A percentile compares a stretch with the other conserved stretches of the same genome.
Conservation (phyloP, 2,797 vertebrate species). For the Myotis pilosus region DNA sequence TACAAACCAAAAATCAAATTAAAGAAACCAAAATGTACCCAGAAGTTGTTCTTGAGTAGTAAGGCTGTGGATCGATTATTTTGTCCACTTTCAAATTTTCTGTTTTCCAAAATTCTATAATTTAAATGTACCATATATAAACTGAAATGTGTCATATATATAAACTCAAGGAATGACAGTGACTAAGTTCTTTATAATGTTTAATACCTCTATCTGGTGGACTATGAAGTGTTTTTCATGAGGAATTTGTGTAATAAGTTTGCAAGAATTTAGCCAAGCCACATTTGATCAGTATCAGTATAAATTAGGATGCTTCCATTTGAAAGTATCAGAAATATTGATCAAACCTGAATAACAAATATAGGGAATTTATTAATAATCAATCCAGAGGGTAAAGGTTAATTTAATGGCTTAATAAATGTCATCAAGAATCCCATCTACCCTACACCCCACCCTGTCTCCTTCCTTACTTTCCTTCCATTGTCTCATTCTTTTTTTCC, state of each 20-base stretch:
- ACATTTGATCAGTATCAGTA: not conserved
- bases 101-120: not conserved
- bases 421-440: not conserved
- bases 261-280: not conserved
- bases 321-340: not conserved
- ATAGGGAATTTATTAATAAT: not conserved
- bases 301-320: not conserved
- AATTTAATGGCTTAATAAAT: not conserved
- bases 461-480: not conserved
- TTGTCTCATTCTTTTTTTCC: not conserved
- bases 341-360: not conserved
- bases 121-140: not conserved
- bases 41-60: not conserved
- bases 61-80: not conserved
- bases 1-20: constrained; percentile 11
- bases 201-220: not conserved
- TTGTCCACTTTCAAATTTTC: constrained; percentile 20
- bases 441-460: not conserved
- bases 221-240: not conserved
- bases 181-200: not conserved
- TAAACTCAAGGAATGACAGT: not conserved
- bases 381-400: not conserved
- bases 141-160: not conserved
- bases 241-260: not conserved
- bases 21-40: not conserved